These are phyloP conservation scores for Cettia cetti DNA, from an alignment of 2,113 vertebrate genomes.

Conservation along the genomic window DNA sequence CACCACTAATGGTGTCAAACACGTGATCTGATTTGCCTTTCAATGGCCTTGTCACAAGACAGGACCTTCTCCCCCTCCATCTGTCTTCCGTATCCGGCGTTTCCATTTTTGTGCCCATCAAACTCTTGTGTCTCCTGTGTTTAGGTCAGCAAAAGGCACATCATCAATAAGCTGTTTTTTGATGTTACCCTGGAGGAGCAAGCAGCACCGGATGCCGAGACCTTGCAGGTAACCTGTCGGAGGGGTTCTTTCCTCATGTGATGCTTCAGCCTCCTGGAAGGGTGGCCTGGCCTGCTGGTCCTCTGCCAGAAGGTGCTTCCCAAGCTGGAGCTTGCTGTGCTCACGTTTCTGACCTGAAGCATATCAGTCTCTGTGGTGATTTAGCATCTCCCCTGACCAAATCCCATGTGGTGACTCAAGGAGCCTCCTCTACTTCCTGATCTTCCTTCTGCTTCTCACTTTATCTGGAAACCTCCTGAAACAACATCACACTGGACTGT, in stretches of 20 bases:
- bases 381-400: neutral
- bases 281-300: neutral
- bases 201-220: conserved; percentile 78
- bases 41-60: neutral
- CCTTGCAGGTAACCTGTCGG: conserved; percentile 80
- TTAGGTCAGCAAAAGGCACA: conserved; percentile 88
- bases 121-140: neutral
- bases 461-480: neutral
- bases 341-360: neutral
- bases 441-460: neutral
- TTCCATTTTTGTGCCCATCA: neutral
- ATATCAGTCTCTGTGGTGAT: neutral
- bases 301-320: neutral
- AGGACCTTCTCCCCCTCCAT: neutral
- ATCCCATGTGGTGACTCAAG: neutral
- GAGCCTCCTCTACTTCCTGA: neutral
- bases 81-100: neutral
- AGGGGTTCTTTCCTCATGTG: neutral
- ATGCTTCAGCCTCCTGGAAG: neutral
- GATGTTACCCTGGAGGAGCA: conserved; percentile 83
- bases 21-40: neutral
- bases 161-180: conserved; percentile 93
- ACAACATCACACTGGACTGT: neutral
- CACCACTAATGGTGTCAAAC: neutral
- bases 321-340: neutral